Evolutionary conservation across 2,888 invertebrate species (phyloP).

Genomic region (Pilophorus perplexus): DNA sequence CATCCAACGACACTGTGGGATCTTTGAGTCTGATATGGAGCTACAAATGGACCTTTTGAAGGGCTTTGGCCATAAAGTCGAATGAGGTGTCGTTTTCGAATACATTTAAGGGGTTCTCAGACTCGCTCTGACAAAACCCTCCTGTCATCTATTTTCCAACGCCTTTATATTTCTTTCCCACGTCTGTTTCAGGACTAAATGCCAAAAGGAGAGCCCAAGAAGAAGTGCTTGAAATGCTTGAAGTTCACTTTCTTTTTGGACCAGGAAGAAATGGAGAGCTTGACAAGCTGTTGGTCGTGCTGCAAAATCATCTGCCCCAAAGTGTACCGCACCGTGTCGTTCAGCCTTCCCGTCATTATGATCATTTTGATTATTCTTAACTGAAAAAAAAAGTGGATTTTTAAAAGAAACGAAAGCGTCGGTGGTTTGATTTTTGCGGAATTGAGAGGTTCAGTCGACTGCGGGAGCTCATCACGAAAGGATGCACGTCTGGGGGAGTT

Average conservation of each 20-base stretch:
- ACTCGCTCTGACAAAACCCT: too few species aligned
- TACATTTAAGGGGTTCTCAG: too few species aligned
- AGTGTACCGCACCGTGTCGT: conserved; percentile 1
- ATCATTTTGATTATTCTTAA: not conserved
- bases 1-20: too few species aligned
- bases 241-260: conserved; percentile 4
- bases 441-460: not conserved
- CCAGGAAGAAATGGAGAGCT: conserved; percentile 1
- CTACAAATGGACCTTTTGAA: too few species aligned
- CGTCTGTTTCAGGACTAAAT: too few species aligned
- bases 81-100: too few species aligned
- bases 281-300: conserved; percentile 1
- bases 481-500: too few species aligned
- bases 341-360: conserved; percentile 1
- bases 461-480: not conserved
- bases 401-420: too few species aligned
- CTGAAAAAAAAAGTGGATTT: not conserved
- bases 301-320: not conserved
- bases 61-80: too few species aligned
- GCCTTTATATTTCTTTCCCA: too few species aligned
- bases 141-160: too few species aligned
- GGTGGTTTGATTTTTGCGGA: not conserved
- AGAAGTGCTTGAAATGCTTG: conserved; percentile 8
- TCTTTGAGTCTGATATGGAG: too few species aligned
- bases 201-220: not conserved